Base-by-base conservation (phyloP, 1,140 invertebrate species). In the Halictus rubicundus region DNA sequence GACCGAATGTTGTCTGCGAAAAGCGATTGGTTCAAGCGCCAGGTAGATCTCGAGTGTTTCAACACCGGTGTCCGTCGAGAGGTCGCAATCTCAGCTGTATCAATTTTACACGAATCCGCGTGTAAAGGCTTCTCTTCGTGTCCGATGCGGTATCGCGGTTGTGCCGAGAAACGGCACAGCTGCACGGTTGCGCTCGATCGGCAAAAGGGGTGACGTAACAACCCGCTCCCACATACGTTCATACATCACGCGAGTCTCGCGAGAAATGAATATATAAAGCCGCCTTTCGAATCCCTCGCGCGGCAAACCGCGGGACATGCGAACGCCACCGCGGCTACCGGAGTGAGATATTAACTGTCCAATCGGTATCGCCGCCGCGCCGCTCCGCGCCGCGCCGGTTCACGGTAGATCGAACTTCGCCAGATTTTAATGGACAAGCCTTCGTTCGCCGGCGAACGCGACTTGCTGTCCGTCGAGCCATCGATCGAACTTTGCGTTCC, bases 291-390 rank as follows among this genome's bases (percentile, higher is more conserved):
- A 90, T 90, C 86, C 60, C 64, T 72, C 63, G 66, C 57, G 72
- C 78, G 21, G n/a, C 54, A 21, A 19, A 57, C n/a, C 32, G 57
- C 80, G 54, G 83, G 79, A 88, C 87, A 88, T 81, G 83, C 81
- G 73, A 86, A 82, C 82, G 57, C 25, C 49, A 57, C 25, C 49
- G 39, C 25, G 64, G 69, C 75, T 68, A 85, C 86, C 63, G 60
- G 85, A 91, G 89, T 91, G 90, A 91, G 90, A 91, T 90, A 90
- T 90, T 90, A 90, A 90, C 89, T 90, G 90, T 90, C 87, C 89
- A 88, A 90, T 91, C 89, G 85, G 84, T 89, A 89, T 89, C 86
- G 84, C 82, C n/a, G n/a, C n/a, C 0, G 5, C 19, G 32, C 32
- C 32, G 76, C n/a, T n/a, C n/a, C n/a, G n/a, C n/a, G n/a, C n/a